phyloP scores from a whole-genome alignment of 1,140 invertebrate genomes.

The Palaemon carinicauda region DNA sequence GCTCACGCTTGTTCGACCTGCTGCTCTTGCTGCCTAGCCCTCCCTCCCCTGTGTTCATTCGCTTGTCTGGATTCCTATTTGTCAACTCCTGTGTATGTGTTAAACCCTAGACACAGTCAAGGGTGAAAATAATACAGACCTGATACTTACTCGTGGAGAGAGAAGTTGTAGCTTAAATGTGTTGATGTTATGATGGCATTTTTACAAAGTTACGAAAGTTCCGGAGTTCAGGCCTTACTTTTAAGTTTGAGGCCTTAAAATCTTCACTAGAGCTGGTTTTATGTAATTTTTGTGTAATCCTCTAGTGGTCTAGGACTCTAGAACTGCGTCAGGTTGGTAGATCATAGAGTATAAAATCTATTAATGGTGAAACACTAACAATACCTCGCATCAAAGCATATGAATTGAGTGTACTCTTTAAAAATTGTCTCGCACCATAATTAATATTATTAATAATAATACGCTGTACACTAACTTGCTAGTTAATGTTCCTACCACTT shows the following conservation, averaged over 20 bases:
- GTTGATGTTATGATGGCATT: constrained; percentile 55
- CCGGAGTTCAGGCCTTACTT: constrained; percentile 53
- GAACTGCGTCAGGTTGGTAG: constrained; percentile 47
- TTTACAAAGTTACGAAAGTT: constrained; percentile 58
- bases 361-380: constrained; percentile 55
- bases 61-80: constrained; percentile 45
- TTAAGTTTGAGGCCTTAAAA: constrained; percentile 54
- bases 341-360: constrained; percentile 55
- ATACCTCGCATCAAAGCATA: constrained; percentile 58
- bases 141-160: constrained; percentile 6
- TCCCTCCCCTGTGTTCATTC: constrained; percentile 49
- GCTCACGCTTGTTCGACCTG: constrained; percentile 44
- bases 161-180: constrained; percentile 50
- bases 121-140: constrained; percentile 21
- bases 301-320: constrained; percentile 30
- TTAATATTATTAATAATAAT: constrained; percentile 30
- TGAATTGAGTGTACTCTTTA: constrained; percentile 50
- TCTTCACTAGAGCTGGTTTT: constrained; percentile 55
- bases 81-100: constrained; percentile 43
- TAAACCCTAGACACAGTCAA: constrained; percentile 41
- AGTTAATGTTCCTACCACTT: constrained; percentile 57
- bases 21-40: constrained; percentile 36
- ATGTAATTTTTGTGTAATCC: constrained; percentile 56
- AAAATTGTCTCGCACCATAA: not conserved
- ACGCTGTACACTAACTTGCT: constrained; percentile 53